Evolutionary conservation across 2,113 vertebrate genomes (phyloP), one percentile per base, ranked within the genome.

Genomic region (Nannobrachium achirus): DNA sequence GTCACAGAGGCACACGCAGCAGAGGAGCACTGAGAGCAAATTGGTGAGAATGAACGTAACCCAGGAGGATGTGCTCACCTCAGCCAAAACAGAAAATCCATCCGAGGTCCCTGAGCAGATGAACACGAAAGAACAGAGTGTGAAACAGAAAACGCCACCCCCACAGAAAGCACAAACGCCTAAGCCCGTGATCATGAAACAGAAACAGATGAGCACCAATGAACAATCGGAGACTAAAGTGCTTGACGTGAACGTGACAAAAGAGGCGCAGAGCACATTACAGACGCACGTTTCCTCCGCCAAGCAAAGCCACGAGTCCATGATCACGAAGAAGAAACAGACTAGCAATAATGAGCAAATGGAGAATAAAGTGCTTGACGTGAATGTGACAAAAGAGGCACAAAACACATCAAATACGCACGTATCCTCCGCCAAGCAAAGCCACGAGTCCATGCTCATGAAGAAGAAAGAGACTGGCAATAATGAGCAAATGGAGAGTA

Each of bases 31-130:
- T 8, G 78, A 88, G 76, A 79, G 80, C 76, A 87, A 89, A 83
- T 85, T 81, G 15, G 64, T 84, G 76, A 88, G 88, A 88, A 85
- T 77, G 15, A 81, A 86, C 79, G 84, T 84, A 71, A 83, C 79
- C 77, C 83, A 92, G 63, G 90, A 91, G 76, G 86, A 77, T 56
- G 25, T 5, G 25, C 56, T 78, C 69, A 78, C 85, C 70, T 71
- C 73, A 73, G 79, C 83, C 73, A 86, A 83, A 84, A 74, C 82
- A 73, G 81, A 82, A 58, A 81, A 67, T 69, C 49, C 81, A 16
- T 18, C 78, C 0, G 80, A 83, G 75, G 65, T 72, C 61, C 85
- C 81, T 71, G 85, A 88, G 15, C 82, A 83, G 63, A 86, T 67
- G 40, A 80, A 79, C 79, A 57, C 66, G 2, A 89, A 86, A 68